Conservation (phyloP, 1,140 invertebrate genomes). For the Calliphora vicina region DNA sequence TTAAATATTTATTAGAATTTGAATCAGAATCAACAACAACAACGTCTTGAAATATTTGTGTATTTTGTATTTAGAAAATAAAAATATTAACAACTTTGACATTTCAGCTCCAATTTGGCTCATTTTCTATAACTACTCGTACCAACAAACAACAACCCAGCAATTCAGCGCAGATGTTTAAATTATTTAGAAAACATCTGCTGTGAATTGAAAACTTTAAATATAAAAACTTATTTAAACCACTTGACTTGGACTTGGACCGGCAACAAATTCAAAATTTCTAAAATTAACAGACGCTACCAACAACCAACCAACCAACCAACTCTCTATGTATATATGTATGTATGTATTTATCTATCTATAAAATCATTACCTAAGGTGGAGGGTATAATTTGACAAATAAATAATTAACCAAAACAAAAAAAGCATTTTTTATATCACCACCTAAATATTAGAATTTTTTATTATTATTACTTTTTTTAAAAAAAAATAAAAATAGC, state of each 20-base stretch:
- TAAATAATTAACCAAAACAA: not conserved
- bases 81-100: not conserved
- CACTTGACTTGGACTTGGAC: too few relatives aligned
- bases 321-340: not conserved
- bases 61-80: not conserved
- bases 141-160: not conserved
- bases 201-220: too few relatives aligned
- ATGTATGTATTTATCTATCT: not conserved
- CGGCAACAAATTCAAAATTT: too few relatives aligned
- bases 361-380: not conserved
- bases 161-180: too few relatives aligned
- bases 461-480: slow-evolving; percentile 1
- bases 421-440: not conserved
- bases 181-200: too few relatives aligned
- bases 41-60: not conserved
- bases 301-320: too few relatives aligned
- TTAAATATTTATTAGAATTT: too few relatives aligned
- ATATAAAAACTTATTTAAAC: too few relatives aligned
- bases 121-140: not conserved
- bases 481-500: too few relatives aligned
- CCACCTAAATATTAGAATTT: not conserved
- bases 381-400: not conserved
- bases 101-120: not conserved
- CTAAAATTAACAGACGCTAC: too few relatives aligned
- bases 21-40: not conserved